Conservation (phyloP, 2,113 vertebrate species). For the Corythornis vintsioides region DNA sequence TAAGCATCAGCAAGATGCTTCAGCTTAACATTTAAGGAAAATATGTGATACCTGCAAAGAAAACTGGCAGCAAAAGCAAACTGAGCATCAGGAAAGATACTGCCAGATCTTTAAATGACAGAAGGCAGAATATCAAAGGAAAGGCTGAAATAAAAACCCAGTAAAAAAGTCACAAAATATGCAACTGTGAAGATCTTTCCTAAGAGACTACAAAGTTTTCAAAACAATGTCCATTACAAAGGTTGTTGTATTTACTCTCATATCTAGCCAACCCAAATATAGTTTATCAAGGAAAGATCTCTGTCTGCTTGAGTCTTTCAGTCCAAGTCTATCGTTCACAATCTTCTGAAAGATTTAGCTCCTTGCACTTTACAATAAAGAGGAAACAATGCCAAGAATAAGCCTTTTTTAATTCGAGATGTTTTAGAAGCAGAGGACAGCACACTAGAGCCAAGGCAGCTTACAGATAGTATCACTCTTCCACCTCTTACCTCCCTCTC, state of each 20-base stretch:
- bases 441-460: not conserved
- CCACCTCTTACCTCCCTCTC: not conserved
- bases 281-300: conserved; percentile 24
- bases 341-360: not conserved
- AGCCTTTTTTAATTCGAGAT: not conserved
- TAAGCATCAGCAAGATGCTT: not conserved
- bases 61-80: not conserved
- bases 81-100: not conserved
- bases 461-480: not conserved
- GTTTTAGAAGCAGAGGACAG: not conserved
- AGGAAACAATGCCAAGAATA: conserved; percentile 7
- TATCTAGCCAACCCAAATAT: not conserved
- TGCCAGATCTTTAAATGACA: not conserved
- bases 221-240: not conserved
- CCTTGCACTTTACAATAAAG: not conserved
- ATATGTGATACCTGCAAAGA: not conserved
- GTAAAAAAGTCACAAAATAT: not conserved
- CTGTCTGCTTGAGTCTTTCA: not conserved
- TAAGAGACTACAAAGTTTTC: not conserved
- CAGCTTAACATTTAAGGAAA: not conserved
- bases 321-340: not conserved
- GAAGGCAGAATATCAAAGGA: not conserved
- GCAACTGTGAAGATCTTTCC: not conserved
- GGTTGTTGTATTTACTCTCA: not conserved
- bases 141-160: not conserved